Evolutionary conservation across 2,113 vertebrate genomes (phyloP).

Genomic region (Pipra filicauda): DNA sequence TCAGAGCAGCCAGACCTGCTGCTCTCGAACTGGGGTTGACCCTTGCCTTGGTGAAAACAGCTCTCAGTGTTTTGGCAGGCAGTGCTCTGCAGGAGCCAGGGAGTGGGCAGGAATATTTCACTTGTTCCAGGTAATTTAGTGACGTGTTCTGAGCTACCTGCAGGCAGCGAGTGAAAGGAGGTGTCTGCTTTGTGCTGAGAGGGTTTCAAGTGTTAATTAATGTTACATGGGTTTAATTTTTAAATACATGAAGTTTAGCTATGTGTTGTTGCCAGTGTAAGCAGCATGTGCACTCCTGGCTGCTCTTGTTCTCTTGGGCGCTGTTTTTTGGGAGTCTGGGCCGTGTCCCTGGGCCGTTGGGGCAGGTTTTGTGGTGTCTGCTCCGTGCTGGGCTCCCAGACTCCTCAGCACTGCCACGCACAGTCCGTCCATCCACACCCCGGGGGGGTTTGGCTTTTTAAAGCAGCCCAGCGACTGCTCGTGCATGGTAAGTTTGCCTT

Average conservation of each 20-base stretch:
- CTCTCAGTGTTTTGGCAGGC: neutral
- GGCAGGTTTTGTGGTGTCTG: neutral
- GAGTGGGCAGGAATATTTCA: neutral
- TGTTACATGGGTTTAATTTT: neutral
- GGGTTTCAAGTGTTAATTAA: neutral
- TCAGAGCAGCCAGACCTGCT: neutral
- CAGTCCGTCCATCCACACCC: neutral
- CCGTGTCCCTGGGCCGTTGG: fast-evolving
- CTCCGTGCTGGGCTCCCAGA: neutral
- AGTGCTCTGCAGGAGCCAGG: neutral
- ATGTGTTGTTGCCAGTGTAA: neutral
- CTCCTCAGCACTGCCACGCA: fast-evolving
- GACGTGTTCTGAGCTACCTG: neutral
- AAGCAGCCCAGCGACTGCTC: neutral
- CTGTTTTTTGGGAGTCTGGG: neutral
- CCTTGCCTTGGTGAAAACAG: neutral
- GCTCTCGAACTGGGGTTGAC: neutral
- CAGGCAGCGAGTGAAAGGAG: neutral
- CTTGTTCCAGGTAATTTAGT: neutral
- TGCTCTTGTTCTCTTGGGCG: neutral
- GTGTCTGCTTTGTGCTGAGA: neutral
- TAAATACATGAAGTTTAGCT: neutral
- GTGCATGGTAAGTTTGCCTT: neutral
- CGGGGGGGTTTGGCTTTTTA: neutral
- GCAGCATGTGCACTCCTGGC: neutral